These are phyloP conservation scores for Drosophila antonietae DNA, from an alignment of 2,888 invertebrate genomes.

Conservation along the genomic window DNA sequence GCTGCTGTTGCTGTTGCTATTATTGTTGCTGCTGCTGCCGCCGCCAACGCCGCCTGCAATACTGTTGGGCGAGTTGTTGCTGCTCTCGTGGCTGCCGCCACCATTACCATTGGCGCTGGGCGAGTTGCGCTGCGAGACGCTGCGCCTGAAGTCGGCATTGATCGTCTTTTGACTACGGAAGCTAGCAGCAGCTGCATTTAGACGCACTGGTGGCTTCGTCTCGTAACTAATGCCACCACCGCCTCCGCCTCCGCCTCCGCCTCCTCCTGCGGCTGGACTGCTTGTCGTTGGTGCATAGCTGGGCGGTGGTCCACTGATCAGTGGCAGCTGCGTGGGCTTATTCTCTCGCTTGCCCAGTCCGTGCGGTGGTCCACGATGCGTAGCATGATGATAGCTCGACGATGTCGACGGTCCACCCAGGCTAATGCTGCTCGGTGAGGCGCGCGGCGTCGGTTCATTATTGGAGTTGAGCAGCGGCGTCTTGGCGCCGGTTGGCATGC, in stretches of 20 bases:
- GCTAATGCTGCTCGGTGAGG: constrained; percentile 75
- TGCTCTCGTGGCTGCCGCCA: constrained; percentile 82
- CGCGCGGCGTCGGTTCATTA: constrained; percentile 78
- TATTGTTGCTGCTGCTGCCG: constrained; percentile 39
- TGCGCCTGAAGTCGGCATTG: constrained; percentile 82
- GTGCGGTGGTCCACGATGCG: constrained; percentile 73
- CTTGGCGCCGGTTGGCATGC: constrained; percentile 65
- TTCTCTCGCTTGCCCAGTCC: constrained; percentile 73
- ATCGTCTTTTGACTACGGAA: constrained; percentile 82
- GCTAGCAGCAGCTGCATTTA: constrained; percentile 78
- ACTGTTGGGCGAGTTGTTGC: constrained; percentile 85
- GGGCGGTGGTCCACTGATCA: constrained; percentile 78
- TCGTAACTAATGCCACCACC: constrained; percentile 40
- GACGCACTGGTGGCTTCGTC: constrained; percentile 77
- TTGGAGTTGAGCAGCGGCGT: constrained; percentile 73
- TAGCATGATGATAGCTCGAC: constrained; percentile 62
- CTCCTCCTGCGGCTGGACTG: constrained; percentile 39
- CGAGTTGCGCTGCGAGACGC: constrained; percentile 84
- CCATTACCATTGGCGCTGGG: constrained; percentile 82
- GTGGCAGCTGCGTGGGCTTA: constrained; percentile 75
- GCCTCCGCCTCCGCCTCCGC: constrained; percentile 27
- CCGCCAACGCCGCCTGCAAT: constrained; percentile 45
- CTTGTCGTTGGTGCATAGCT: constrained; percentile 42
- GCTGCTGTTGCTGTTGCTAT: constrained; percentile 54
- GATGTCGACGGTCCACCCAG: constrained; percentile 53